Percentiles rank a stretch among this genome's conserved stretches.
These are phyloP conservation scores for Mormyrops attenuatus DNA, from an alignment of 2,797 vertebrate species.

Conservation along the genomic window DNA sequence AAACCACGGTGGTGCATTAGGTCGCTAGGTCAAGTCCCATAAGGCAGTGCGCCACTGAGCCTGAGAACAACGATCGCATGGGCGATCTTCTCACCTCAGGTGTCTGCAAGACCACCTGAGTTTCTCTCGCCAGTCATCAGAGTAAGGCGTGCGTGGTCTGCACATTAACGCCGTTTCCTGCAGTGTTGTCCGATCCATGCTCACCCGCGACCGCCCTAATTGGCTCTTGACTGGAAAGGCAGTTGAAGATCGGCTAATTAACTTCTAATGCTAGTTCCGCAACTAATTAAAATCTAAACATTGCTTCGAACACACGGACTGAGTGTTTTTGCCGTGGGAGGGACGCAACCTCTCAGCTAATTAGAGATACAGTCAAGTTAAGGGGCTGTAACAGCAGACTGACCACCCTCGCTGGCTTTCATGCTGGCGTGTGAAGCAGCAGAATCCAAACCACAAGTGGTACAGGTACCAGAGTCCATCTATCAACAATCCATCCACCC, in stretches of 20 bases:
- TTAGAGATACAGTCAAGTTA: not conserved
- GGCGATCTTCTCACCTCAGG: not conserved
- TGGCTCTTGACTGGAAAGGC: constrained; percentile 60
- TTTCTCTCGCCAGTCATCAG: not conserved
- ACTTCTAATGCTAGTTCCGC: constrained; percentile 41
- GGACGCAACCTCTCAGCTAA: not conserved
- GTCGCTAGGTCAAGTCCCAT: not conserved
- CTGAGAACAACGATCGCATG: not conserved
- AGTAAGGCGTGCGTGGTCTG: no score
- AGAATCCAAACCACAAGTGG: not conserved
- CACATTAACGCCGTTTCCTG: not conserved
- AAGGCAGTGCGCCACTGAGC: not conserved
- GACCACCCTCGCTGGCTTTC: not conserved
- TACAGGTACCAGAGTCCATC: not conserved
- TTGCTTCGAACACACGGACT: not conserved
- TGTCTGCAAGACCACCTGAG: not conserved
- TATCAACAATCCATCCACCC: not conserved
- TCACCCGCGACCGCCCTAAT: not conserved
- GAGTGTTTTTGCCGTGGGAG: not conserved
- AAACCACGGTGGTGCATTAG: not conserved
- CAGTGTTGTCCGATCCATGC: not conserved
- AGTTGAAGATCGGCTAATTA: constrained; percentile 61
- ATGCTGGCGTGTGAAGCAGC: not conserved
- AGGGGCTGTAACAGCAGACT: not conserved
- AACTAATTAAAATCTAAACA: constrained; percentile 7